These are phyloP conservation scores for Portunus trituberculatus DNA, from an alignment of 1,140 invertebrate genomes.

Conservation along the genomic window DNA sequence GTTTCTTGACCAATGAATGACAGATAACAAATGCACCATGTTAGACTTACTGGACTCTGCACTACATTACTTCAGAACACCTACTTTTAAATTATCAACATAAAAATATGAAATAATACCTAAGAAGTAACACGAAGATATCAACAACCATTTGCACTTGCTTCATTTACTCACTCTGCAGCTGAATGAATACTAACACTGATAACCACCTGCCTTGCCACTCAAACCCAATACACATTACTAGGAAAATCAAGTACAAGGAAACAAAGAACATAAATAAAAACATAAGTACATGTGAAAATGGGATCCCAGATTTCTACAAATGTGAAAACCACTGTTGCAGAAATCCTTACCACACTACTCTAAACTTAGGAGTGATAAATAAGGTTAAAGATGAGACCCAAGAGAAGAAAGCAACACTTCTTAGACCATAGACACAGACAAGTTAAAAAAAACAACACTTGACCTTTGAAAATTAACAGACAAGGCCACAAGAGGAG, in stretches of 20 bases:
- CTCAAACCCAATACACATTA: not conserved
- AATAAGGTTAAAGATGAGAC: not conserved
- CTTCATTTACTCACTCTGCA: not conserved
- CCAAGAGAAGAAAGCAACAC: not conserved
- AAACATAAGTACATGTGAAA: not conserved
- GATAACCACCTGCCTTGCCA: not conserved
- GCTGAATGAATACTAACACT: not conserved
- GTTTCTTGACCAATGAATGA: not conserved
- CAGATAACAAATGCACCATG: not conserved
- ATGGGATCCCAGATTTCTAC: not conserved
- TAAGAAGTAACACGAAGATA: not conserved
- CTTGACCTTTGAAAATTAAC: not conserved
- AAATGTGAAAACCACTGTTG: not conserved
- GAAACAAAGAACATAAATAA: not conserved
- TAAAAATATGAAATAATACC: not conserved
- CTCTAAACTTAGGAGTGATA: not conserved
- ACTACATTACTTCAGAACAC: not conserved
- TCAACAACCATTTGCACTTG: not conserved
- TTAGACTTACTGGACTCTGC: not conserved
- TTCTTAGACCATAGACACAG: not conserved
- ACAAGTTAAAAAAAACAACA: not conserved
- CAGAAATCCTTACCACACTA: not conserved
- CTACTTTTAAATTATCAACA: not conserved
- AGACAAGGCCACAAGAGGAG: not conserved
- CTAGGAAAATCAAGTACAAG: no score